phyloP scores from a whole-genome alignment of 2,888 invertebrate genomes.

The Neria commutata region DNA sequence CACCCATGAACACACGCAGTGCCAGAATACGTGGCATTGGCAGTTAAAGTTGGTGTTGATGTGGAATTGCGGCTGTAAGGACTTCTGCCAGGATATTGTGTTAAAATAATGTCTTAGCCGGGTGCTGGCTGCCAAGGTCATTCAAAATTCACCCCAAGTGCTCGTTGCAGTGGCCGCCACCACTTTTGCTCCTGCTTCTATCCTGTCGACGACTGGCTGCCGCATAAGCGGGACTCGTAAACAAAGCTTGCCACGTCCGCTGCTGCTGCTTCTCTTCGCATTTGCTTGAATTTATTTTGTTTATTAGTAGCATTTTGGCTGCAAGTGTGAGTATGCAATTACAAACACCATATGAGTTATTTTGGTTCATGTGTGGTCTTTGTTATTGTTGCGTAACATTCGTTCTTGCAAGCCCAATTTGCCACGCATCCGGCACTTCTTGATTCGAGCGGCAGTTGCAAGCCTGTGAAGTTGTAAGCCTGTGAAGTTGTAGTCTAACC shows the following conservation, averaged over 20 bases:
- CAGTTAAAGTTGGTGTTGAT: neutral
- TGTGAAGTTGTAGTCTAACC: neutral
- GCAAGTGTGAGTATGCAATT: neutral
- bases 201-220: too few relatives aligned
- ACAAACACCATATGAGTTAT: constrained; percentile 20
- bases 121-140: constrained; percentile 60
- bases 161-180: neutral
- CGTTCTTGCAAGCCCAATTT: too few relatives aligned
- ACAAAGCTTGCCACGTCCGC: too few relatives aligned
- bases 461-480: too few relatives aligned
- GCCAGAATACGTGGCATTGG: neutral
- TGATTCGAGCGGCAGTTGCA: too few relatives aligned
- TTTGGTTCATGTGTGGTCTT: constrained; percentile 7
- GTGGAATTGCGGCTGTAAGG: neutral
- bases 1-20: neutral
- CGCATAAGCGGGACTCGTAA: too few relatives aligned
- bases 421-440: too few relatives aligned
- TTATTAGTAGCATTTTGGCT: constrained; percentile 2
- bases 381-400: too few relatives aligned
- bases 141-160: constrained; percentile 61
- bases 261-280: neutral
- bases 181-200: too few relatives aligned
- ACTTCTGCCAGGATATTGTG: constrained; percentile 38
- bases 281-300: neutral
- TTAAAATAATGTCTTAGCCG: constrained; percentile 54